Base-by-base conservation (phyloP, 2,888 invertebrate species). In the Pherbina coryleti region DNA sequence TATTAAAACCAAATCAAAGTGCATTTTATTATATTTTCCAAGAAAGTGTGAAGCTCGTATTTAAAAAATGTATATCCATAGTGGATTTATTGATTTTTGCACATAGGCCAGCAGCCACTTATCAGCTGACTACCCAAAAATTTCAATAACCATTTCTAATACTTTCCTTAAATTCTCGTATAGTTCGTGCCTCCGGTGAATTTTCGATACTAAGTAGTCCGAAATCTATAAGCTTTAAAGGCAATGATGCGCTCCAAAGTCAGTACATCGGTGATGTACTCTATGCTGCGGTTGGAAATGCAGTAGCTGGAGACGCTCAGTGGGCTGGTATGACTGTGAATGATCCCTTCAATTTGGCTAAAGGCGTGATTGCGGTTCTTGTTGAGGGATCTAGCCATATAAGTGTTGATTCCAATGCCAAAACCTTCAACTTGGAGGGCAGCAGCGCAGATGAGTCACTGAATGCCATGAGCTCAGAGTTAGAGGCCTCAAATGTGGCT, bases 271-370 rank as follows among this genome's bases (percentile, higher is more conserved):
- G 95, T 2, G 95, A 96, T 88, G 92, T 95, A 7, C 92, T 93
- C 81, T 92, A 93, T n/a, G 93, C 94, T 77, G 90, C 93, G 72
- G 90, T 95, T 80, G 96, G 96, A 69, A 92, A 93, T 81, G 93
- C 95, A 14, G 93, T 93, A n/a, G 92, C 93, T 87, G 92, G 93
- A 92, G 92, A 92, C 84, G 91, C 92, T 17, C 91, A 92, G 82
- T 96, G 95, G 95, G 90, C 91, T 82, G 95, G 94, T 17, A 87
- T 96, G 81, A 91, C 90, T 76, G 91, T 96, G 57, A 89, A 88
- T 5, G 92, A 95, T 90, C 95, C 95, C 0, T 96, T 96, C 84
- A 90, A 92, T 79, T 91, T 94, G 69, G 93, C 95, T n/a, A 93
- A 94, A 87, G 93, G 93, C 51, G 91, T 93, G 2, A 93, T 95